Evolutionary conservation across 2,113 vertebrate species (phyloP), one percentile per base, ranked within the genome.

Genomic region (Ovis aries): DNA sequence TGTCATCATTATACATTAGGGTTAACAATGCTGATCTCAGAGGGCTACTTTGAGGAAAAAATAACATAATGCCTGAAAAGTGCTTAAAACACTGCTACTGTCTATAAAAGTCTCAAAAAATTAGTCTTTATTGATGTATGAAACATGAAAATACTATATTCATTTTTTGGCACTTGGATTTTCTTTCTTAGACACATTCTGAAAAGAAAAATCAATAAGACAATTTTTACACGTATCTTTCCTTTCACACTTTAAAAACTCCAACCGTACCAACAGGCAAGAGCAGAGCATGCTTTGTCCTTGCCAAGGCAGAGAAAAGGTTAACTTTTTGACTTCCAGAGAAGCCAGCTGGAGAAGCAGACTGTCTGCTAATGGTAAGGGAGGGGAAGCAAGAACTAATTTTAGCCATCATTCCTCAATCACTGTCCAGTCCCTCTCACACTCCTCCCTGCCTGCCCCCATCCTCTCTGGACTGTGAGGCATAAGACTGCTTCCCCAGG

Each of bases 371-470:
- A 71, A 95, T 93, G 94, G 91, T 86, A 53, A 96, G 88, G 85
- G 90, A 96, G 80, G 94, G 88, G 57, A 92, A 91, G 45, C 40
- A 92, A 71, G 80, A 87, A 82, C 97, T 98, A 98, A 97, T 97
- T 98, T 97, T 98, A 98, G 97, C 93, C 31, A 90, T 93, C 67
- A 64, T 87, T 95, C 97, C 71, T 95, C 95, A 95, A 91, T 97
- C 96, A 94, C 89, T 94, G 98, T 96, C 97, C 93, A 93, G 97
- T 62, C 50, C 50, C 84, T 74, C 90, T 64, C 57, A 27, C 3
- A 29, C 29, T 45, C 33, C 64, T 90, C 74, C 62, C 27, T 23
- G 90, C 59, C 53, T 31, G 11, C 6, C 77, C 57, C 53, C 87
- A 16, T 25, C 59, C 43, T 92, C 67, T 53, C 85, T 43, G 53